phyloP scores from a whole-genome alignment of 2,888 invertebrate species.

The Uropetala carovei region DNA sequence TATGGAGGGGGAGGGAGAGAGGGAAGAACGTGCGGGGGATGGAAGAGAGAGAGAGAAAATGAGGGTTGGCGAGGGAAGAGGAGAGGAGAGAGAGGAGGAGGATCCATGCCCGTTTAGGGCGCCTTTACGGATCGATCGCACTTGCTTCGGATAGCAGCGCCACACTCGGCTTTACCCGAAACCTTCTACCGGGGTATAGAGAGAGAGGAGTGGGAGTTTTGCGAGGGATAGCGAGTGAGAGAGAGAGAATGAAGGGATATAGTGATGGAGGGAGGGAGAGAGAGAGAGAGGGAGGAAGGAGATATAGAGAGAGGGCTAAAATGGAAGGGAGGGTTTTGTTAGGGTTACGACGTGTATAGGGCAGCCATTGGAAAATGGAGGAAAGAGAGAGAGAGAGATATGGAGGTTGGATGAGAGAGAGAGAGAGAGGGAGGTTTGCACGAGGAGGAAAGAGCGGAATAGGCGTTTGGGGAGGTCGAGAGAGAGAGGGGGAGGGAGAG shows the following conservation, averaged over 20 bases:
- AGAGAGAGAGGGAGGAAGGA: background rate
- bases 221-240: background rate
- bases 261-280: background rate
- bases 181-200: background rate
- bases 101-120: conserved; percentile 59
- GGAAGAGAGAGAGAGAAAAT: background rate
- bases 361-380: conserved; percentile 12
- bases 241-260: background rate
- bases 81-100: background rate
- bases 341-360: background rate
- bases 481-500: background rate
- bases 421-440: background rate
- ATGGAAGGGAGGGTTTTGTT: conserved; percentile 1
- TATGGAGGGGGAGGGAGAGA: background rate
- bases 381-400: background rate
- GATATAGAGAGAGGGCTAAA: background rate
- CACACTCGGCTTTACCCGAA: conserved; percentile 36
- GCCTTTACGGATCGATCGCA: conserved; percentile 58
- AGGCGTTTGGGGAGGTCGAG: background rate
- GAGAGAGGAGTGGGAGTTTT: background rate
- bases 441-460: conserved; percentile 22
- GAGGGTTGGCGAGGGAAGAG: background rate
- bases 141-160: conserved; percentile 50
- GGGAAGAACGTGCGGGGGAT: background rate
- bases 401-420: background rate